Base-by-base conservation (phyloP, 2,888 invertebrate species). In the Galerucella pusilla region DNA sequence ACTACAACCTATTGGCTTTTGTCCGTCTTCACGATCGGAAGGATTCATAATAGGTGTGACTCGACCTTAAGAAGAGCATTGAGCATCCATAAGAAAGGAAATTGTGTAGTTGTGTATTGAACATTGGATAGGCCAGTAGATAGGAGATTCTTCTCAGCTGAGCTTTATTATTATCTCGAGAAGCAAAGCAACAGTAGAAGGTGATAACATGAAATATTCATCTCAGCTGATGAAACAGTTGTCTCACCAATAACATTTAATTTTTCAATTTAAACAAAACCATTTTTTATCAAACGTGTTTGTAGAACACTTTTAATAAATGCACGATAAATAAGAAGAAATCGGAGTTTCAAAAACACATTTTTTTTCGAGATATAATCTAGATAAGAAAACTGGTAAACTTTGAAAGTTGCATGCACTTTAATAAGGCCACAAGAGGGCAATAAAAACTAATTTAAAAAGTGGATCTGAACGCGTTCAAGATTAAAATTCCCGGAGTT, bases 391-490 rank as follows among this genome's bases (percentile, higher is more conserved):
- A 57, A 57, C 20, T 16, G 16, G 20, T 20, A 20, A 57, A 16
- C 57, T n/a, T 57, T 16, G 16, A 10, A 20, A 57, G 57, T 20
- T 57, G 20, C 20, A 20, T 20, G 16, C 14, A 20, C 20, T 49
- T 12, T 49, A 57, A 16, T 57, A 57, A 57, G 16, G 20, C 11
- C 57, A 20, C 57, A 10, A 57, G 57, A 11, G 57, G 20, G 57
- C 57, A 57, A 52, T 52, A 52, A 14, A 14, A 52, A 52, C 52
- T 52, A n/a, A 52, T 52, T 52, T 52, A n/a, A 52, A 52, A 52
- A 52, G n/a, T 52, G 14, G 52, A 52, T 52, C n/a, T n/a, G 52
- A 52, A n/a, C 52, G 16, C 10, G 7, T 57, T 16, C 16, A 9
- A 57, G 57, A 57, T 57, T 54, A 16, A 54, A 57, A 57, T 16